Evolutionary conservation across 2,797 vertebrate species (phyloP).

Genomic region (Muscicapa comitata): DNA sequence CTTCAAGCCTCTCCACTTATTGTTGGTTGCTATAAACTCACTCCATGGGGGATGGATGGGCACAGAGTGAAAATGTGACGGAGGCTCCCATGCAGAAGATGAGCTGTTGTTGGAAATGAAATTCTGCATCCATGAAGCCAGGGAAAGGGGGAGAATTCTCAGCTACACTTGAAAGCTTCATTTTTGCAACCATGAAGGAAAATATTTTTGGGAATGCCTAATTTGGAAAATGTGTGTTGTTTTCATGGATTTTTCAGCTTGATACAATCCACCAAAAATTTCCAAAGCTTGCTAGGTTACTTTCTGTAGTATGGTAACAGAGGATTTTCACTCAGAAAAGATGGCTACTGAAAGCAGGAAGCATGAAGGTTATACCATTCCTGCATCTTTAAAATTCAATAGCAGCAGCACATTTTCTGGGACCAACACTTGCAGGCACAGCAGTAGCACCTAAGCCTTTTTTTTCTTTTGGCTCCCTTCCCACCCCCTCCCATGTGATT

Average conservation of each 20-base stretch:
- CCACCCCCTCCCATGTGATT: fast-evolving
- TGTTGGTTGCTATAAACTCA: constrained; percentile 14
- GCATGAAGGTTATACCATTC: background rate
- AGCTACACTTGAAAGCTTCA: background rate
- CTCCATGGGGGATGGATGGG: background rate
- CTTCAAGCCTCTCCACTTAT: background rate
- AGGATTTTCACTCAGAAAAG: background rate
- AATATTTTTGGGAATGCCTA: background rate
- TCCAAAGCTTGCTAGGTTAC: background rate
- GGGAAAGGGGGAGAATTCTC: background rate
- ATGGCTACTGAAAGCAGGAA: background rate
- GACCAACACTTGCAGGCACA: background rate
- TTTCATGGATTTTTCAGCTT: background rate
- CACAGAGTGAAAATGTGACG: background rate
- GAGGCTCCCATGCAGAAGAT: background rate
- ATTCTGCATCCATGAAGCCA: background rate
- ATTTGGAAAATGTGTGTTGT: background rate
- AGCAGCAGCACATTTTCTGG: background rate
- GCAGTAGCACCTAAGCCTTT: background rate
- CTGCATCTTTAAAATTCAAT: background rate
- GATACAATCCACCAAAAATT: background rate
- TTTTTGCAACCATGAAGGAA: background rate
- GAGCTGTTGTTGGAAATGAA: background rate
- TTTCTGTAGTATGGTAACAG: background rate
- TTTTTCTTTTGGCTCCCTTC: background rate